Percentiles rank a stretch among this genome's conserved stretches.
These are phyloP conservation scores for Psittacula cyanocephala DNA, from an alignment of 2,113 vertebrate genomes.

Conservation along the genomic window DNA sequence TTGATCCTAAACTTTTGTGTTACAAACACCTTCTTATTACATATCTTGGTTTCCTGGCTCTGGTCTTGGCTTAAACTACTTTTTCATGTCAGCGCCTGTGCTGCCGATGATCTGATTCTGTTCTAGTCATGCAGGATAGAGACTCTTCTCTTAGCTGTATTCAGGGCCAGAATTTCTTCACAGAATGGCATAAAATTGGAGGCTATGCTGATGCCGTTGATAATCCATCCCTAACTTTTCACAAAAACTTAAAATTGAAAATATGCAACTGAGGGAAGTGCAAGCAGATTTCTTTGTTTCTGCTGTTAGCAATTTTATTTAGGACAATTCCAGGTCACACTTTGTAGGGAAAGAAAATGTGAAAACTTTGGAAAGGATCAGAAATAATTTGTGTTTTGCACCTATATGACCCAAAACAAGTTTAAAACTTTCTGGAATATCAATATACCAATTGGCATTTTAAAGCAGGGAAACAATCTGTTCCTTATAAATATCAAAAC, in stretches of 20 bases:
- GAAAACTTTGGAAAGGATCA: not conserved
- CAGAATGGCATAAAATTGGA: not conserved
- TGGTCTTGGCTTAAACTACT: not conserved
- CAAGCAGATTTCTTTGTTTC: not conserved
- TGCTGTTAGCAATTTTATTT: not conserved
- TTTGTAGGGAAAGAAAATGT: not conserved
- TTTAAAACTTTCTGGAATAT: not conserved
- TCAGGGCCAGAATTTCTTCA: not conserved
- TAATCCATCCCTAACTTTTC: rapidly evolving
- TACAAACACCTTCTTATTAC: not conserved
- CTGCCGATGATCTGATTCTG: not conserved
- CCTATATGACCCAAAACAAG: not conserved
- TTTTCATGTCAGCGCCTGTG: not conserved
- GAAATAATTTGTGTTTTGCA: not conserved
- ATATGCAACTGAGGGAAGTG: not conserved
- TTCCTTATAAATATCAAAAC: not conserved
- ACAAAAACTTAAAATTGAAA: not conserved
- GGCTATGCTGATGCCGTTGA: not conserved
- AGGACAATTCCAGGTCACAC: not conserved
- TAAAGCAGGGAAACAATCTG: not conserved
- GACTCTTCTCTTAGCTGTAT: not conserved
- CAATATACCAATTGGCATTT: not conserved
- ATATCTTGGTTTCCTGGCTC: not conserved
- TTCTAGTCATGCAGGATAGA: not conserved
- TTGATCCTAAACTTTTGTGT: not conserved